These are phyloP conservation scores for Coccyzus lansbergi DNA, from an alignment of 2,797 vertebrate genomes.

Conservation along the genomic window DNA sequence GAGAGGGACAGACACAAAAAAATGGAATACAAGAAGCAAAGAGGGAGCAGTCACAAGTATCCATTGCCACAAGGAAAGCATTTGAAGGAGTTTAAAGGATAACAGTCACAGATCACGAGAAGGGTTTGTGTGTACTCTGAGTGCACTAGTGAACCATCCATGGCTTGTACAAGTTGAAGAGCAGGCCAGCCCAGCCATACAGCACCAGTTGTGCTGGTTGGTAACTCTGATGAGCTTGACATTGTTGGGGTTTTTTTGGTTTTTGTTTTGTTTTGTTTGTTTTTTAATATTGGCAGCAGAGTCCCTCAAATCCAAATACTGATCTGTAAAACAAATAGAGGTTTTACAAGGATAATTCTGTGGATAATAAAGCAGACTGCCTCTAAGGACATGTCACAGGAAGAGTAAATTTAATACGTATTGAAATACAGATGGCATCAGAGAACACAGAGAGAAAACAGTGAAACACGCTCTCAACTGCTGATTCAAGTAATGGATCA, in stretches of 20 bases:
- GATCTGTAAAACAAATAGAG: too few species aligned
- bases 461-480: background rate
- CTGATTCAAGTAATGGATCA: background rate
- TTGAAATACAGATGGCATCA: background rate
- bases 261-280: too few species aligned
- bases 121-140: background rate
- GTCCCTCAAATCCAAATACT: background rate
- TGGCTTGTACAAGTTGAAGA: background rate
- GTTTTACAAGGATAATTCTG: background rate
- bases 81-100: slow-evolving; percentile 4
- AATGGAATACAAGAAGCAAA: background rate
- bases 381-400: background rate
- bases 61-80: background rate
- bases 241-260: background rate
- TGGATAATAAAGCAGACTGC: background rate
- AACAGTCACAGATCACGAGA: background rate
- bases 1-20: background rate
- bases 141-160: background rate
- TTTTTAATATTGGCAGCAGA: background rate
- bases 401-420: background rate
- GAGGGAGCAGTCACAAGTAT: slow-evolving; percentile 3
- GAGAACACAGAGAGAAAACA: background rate
- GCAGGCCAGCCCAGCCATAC: background rate
- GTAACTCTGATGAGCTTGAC: background rate
- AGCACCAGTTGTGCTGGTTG: background rate